Conservation (phyloP, 2,797 vertebrate genomes). For the Ispidina lecontei region DNA sequence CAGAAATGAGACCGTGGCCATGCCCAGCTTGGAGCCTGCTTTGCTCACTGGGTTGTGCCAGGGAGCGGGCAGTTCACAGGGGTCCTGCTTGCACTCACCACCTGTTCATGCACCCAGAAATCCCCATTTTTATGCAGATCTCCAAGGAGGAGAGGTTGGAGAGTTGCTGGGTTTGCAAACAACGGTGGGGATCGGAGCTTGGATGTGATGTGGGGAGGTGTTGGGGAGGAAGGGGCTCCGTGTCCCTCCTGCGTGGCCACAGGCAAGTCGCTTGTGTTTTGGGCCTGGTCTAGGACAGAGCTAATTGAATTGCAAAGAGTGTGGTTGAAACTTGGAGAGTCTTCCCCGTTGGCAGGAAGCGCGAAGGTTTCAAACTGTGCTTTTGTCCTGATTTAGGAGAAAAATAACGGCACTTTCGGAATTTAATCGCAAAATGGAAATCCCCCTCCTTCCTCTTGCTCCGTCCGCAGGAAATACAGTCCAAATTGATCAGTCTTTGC, state of each 20-base stretch:
- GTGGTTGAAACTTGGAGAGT: constrained; percentile 46
- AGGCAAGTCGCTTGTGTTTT: not conserved
- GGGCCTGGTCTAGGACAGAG: not conserved
- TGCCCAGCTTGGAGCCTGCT: not conserved
- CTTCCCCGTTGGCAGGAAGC: constrained; percentile 41
- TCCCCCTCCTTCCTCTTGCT: constrained; percentile 7
- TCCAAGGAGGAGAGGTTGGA: not conserved
- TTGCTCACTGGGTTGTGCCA: not conserved
- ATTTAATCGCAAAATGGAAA: constrained; percentile 21
- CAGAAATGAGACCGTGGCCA: rapidly evolving
- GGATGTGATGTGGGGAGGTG: not conserved
- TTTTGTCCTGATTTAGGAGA: constrained; percentile 34
- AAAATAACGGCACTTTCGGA: not conserved
- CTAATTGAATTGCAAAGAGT: constrained; percentile 46
- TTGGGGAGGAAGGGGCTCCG: not conserved
- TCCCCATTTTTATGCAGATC: rapidly evolving
- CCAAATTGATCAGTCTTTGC: not conserved
- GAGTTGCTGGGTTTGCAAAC: not conserved
- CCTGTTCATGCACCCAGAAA: rapidly evolving
- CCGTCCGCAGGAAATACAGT: not conserved
- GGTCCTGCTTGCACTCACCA: not conserved
- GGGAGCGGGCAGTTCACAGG: not conserved
- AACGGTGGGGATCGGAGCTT: rapidly evolving
- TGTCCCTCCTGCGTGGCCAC: not conserved
- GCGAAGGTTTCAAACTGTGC: not conserved